Evolutionary conservation across 2,797 vertebrate species (phyloP).

Genomic region (Diglossa cyanea): DNA sequence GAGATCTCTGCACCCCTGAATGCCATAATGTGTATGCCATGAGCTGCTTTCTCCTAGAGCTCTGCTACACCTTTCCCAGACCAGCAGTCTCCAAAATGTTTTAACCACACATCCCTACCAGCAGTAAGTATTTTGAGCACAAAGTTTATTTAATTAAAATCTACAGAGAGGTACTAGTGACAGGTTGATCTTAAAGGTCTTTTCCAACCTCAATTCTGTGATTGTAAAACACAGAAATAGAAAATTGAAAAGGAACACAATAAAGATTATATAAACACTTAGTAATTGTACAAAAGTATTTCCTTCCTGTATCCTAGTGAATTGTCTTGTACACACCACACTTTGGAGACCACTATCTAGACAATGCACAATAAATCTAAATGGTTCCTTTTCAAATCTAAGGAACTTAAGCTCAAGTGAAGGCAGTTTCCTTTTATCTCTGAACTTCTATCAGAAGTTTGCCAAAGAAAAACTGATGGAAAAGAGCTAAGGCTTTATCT

Average conservation of each 20-base stretch:
- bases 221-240: not conserved
- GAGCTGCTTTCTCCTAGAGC: not conserved
- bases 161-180: not conserved
- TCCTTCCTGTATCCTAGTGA: not conserved
- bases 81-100: not conserved
- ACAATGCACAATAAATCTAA: not conserved
- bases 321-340: not conserved
- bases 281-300: not conserved
- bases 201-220: not conserved
- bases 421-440: not conserved
- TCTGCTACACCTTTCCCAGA: not conserved
- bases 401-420: not conserved
- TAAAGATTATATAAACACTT: not conserved
- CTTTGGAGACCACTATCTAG: not conserved
- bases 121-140: not conserved
- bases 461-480: not conserved
- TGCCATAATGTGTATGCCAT: fast-evolving
- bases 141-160: not conserved
- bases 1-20: not conserved
- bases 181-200: not conserved
- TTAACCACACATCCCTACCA: not conserved
- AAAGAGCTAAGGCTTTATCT: not conserved
- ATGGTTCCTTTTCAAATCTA: not conserved
- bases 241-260: not conserved
- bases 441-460: not conserved